Evolutionary conservation across 2,797 vertebrate species (phyloP).

Genomic region (Enteromius treurensis): DNA sequence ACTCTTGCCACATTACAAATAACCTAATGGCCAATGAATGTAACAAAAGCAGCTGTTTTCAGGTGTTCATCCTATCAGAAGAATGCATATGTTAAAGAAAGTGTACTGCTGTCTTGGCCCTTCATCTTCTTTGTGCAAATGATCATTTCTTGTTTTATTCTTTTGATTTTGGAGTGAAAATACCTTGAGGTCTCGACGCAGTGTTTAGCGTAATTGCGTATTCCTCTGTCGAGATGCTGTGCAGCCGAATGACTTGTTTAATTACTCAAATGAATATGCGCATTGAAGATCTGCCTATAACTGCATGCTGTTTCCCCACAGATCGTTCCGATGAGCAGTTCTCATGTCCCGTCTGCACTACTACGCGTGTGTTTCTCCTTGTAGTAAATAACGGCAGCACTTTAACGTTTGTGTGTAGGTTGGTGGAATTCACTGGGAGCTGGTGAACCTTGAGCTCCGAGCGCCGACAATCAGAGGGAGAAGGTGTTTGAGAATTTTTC

Average conservation of each 20-base stretch:
- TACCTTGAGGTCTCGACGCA: not conserved
- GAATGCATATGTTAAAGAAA: not conserved
- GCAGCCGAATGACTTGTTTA: not conserved
- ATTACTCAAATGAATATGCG: not conserved
- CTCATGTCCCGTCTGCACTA: slow-evolving; percentile 67
- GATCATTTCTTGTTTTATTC: not conserved
- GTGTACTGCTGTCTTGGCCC: not conserved
- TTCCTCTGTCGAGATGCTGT: slow-evolving; percentile 13
- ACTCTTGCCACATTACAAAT: not conserved
- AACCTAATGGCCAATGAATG: slow-evolving; percentile 11
- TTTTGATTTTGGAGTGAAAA: slow-evolving; percentile 11
- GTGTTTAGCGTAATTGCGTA: not conserved
- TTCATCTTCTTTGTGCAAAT: slow-evolving; percentile 1
- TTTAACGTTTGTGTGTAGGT: slow-evolving; percentile 69
- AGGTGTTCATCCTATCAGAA: not conserved
- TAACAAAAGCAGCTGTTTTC: not conserved
- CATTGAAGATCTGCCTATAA: slow-evolving; percentile 11
- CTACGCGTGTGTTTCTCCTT: slow-evolving; percentile 67
- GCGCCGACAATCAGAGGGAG: slow-evolving; percentile 82
- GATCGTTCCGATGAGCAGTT: slow-evolving; percentile 32
- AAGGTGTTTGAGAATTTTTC: slow-evolving; percentile 58
- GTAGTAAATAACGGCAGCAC: slow-evolving; percentile 78
- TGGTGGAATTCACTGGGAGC: slow-evolving; percentile 48
- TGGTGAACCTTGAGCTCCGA: slow-evolving; percentile 81
- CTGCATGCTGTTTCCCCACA: slow-evolving; percentile 19